Evolutionary conservation across 2,888 invertebrate species (phyloP).

Genomic region (Trileptium ribeirensis): DNA sequence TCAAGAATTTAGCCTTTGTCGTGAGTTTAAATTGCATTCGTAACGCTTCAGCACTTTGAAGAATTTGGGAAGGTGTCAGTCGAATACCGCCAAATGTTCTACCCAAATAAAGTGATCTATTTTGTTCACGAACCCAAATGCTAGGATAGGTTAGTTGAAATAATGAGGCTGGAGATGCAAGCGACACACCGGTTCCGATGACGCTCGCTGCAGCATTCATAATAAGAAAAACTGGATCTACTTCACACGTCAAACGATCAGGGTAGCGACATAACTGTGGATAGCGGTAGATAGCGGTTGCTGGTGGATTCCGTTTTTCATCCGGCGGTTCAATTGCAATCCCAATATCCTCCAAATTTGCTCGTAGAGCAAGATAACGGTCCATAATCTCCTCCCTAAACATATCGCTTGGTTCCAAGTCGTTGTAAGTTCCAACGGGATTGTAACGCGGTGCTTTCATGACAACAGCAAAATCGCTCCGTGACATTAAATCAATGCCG

Average conservation of each 20-base stretch:
- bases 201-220: background rate
- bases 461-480: background rate
- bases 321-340: background rate
- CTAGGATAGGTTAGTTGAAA: background rate
- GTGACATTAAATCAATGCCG: background rate
- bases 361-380: constrained; percentile 7
- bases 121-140: background rate
- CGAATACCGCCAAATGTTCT: constrained; percentile 22
- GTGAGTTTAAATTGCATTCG: constrained; percentile 18
- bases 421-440: background rate
- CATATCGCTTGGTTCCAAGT: background rate
- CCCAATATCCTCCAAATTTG: constrained; percentile 5
- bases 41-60: constrained; percentile 16
- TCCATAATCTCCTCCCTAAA: constrained; percentile 20
- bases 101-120: background rate
- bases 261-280: constrained; percentile 6
- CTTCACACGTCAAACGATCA: background rate
- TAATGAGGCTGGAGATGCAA: background rate
- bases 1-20: background rate
- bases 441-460: background rate
- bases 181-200: no score
- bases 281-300: constrained; percentile 3
- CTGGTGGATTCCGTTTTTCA: no score
- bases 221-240: background rate
- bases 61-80: constrained; percentile 2